Evolutionary conservation across 1,140 invertebrate species (phyloP), one percentile per base, ranked within the genome.

Genomic region (Acromyrmex heyeri): DNA sequence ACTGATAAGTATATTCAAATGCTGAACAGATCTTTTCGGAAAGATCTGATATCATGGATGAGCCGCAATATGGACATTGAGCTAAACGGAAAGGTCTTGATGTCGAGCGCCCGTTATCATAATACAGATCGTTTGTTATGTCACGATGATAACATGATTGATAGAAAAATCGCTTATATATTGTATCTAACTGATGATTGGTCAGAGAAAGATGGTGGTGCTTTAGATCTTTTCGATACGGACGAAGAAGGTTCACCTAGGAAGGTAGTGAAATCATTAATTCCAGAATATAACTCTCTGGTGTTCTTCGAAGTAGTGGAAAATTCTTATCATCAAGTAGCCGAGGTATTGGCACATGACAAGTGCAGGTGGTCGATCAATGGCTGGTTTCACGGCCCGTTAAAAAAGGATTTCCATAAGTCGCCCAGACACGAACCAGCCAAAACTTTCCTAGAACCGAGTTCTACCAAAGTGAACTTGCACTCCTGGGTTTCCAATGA

Each of bases 341-440:
- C 96, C 12, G 97, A 98, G 94, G 96, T 98, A 48, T 93, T 95
- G 6, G 96, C 96, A 7, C 93, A 96, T 79, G 96, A 97, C 86
- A 96, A 96, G 89, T 96, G 95, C 55, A 96, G 97, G 62, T 95
- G 97, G 85, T 97, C 97, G 21, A 97, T 98, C 67, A 97, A 97
- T 90, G 97, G 97, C 55, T 97, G 97, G 97, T 97, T 97, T 92
- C 97, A 98, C 92, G 97, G 96, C 2, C 96, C 95, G 0, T 1
- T 91, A 0, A 86, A 30, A 69, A 18, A 83, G 30, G 87, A 59
- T 27, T 12, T 21, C 1, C 65, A 69, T 0, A 86, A 69, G 57
- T 50, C 67, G 16, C 65, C 65, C 0, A 91, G 92, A 79, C 83
- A 83, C 0, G 87, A 88, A 1, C 62, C 87, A 18, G 30, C 65